Evolutionary conservation across 1,140 invertebrate species (phyloP).

Genomic region (Sesamia nonagrioides): DNA sequence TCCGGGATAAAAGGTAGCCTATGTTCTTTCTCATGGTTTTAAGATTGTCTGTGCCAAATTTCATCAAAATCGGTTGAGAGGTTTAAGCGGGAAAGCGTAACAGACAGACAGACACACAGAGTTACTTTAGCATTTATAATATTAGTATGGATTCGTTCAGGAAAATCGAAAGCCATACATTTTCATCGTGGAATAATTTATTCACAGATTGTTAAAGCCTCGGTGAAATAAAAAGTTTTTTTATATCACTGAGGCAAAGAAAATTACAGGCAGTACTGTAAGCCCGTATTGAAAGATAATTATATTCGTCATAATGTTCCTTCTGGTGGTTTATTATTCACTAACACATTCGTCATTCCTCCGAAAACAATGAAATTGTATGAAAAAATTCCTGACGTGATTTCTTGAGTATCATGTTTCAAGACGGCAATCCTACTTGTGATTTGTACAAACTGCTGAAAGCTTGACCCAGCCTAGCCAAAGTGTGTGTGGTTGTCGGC

Average conservation of each 20-base stretch:
- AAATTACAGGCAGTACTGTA: conserved; percentile 11
- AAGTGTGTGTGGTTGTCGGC: conserved; percentile 6
- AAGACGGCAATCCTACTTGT: conserved; percentile 4
- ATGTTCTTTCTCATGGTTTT: too few species aligned
- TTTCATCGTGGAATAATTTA: conserved; percentile 22
- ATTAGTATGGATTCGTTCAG: conserved; percentile 22
- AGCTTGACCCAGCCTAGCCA: conserved; percentile 28
- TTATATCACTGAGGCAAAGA: too few species aligned
- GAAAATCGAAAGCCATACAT: conserved; percentile 10
- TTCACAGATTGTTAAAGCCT: conserved; percentile 30
- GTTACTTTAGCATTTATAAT: too few species aligned
- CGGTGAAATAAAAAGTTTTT: conserved; percentile 41
- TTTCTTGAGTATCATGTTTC: conserved; percentile 11
- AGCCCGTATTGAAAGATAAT: conserved; percentile 24
- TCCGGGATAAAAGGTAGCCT: too few species aligned
- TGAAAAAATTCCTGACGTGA: not conserved
- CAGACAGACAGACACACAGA: too few species aligned
- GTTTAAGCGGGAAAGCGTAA: too few species aligned
- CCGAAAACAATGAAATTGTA: conserved; percentile 17
- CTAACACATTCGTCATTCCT: conserved; percentile 3
- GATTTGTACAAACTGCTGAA: conserved; percentile 22
- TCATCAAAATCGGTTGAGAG: too few species aligned
- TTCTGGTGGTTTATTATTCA: conserved; percentile 28
- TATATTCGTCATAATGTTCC: conserved; percentile 27
- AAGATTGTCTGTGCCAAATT: too few species aligned